Base-by-base conservation (phyloP, 2,113 vertebrate species). In the Paralichthys olivaceus region DNA sequence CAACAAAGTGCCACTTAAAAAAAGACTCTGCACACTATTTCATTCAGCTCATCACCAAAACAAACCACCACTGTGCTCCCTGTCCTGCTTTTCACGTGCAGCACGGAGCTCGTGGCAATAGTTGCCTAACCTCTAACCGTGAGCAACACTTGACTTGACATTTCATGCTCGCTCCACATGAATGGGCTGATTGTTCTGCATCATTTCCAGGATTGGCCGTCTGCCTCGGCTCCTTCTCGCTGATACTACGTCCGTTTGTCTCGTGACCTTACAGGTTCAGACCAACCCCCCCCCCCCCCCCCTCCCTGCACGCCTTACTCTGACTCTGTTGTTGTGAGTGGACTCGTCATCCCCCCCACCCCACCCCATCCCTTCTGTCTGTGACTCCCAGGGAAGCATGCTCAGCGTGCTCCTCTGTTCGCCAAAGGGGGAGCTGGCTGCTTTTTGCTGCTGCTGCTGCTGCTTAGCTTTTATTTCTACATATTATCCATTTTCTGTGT, bases 251-350 rank as follows among this genome's bases (percentile, higher is more conserved):
- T 86, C 77, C 58, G 74, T 60, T 79, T 59, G 83, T 78, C 81
- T 71, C 53, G 64, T 89, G 90, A 90, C 90, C 90, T 90, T 75
- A 90, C 89, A 77, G 91, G 89, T 89, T 90, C 84, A 83, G 29
- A 77, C 64, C n/a, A n/a, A n/a, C n/a, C n/a, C 69, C 75, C 40
- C 81, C 77, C 84, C 62, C 54, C 53, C 2, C 22, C 22, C 34
- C 49, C 9, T 32, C 29, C 69, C 47, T 29, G 15, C 87, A 63
- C 53, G 80, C 85, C 43, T 73, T 75, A n/a, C 87, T 83, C 74
- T 34, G 56, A 15, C 72, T 72, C 58, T 75, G 73, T 84, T 85
- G 87, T 90, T 90, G 66, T 85, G 83, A 85, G 86, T 62, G 73
- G 86, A 77, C 81, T 77, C 69, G 73, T 83, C 84, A 75, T 71